Conservation (phyloP, 1,140 invertebrate genomes). For the Mizuhopecten yessoensis region DNA sequence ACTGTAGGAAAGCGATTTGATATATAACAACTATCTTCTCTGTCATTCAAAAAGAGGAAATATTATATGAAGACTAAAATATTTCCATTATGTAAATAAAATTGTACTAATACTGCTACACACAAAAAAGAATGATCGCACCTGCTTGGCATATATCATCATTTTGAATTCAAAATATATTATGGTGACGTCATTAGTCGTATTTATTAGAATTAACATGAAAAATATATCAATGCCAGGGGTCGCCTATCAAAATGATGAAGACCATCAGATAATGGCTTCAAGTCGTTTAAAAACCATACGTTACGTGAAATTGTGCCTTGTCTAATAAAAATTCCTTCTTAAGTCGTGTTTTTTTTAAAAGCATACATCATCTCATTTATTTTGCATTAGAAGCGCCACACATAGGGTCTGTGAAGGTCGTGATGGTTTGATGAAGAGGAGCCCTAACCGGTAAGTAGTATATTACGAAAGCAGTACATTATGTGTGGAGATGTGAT, state of each 20-base stretch:
- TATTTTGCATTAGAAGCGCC: constrained; percentile 13
- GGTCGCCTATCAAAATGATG: neutral
- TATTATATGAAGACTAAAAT: neutral
- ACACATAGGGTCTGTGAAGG: constrained; percentile 26
- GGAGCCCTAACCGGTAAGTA: neutral
- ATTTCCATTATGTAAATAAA: neutral
- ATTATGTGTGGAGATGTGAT: neutral
- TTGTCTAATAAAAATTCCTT: constrained; percentile 25
- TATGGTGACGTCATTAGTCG: neutral
- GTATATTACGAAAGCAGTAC: constrained; percentile 34
- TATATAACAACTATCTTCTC: too few species aligned
- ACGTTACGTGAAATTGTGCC: neutral
- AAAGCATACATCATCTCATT: constrained; percentile 28
- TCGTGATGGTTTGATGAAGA: constrained; percentile 17
- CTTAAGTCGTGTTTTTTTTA: constrained; percentile 24
- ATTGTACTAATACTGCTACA: neutral
- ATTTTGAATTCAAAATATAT: neutral
- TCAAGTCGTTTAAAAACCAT: constrained; percentile 17
- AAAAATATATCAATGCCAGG: neutral
- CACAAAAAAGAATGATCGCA: neutral
- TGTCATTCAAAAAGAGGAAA: too few species aligned
- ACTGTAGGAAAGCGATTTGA: too few species aligned
- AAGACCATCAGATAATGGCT: neutral
- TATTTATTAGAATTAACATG: constrained; percentile 29
- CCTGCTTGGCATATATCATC: constrained; percentile 13